Conservation (phyloP, 1,140 invertebrate species). For the Lethocerus indicus region DNA sequence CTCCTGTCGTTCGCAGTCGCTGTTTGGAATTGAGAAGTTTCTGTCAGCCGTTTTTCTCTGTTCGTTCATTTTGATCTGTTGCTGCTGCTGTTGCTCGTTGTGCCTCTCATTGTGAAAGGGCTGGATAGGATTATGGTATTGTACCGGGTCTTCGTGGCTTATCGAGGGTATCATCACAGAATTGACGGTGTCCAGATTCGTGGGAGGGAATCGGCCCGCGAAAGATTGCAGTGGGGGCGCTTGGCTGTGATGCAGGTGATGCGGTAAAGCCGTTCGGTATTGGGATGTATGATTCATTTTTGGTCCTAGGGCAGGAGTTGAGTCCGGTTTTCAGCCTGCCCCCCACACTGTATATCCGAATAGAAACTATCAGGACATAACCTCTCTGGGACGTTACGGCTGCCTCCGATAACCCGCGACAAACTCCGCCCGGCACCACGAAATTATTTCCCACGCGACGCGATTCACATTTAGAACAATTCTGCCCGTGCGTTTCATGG, state of each 20-base stretch:
- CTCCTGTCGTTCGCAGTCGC: conserved; percentile 4
- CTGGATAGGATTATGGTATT: conserved; percentile 13
- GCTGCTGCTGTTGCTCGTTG: conserved; percentile 8
- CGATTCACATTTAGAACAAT: too few species aligned
- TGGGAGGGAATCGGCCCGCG: conserved; percentile 14
- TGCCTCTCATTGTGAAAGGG: conserved; percentile 8
- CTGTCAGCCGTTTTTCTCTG: conserved; percentile 2
- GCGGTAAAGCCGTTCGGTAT: conserved; percentile 12
- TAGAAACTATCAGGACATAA: too few species aligned
- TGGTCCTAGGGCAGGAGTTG: too few species aligned
- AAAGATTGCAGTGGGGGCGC: conserved; percentile 14
- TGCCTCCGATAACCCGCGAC: too few species aligned
- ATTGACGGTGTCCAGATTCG: conserved; percentile 10
- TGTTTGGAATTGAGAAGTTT: conserved; percentile 1
- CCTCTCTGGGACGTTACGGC: too few species aligned
- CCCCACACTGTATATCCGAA: too few species aligned
- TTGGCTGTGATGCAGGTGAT: conserved; percentile 14
- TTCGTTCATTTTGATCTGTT: too few species aligned
- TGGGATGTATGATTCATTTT: conserved; percentile 15
- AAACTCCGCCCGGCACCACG: too few species aligned
- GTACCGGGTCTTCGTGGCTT: conserved; percentile 5
- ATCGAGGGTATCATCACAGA: conserved; percentile 13
- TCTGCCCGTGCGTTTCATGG: too few species aligned
- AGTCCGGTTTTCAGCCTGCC: too few species aligned
- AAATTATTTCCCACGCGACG: too few species aligned